A percentile compares a stretch with the other conserved stretches of the same genome.
phyloP scores from a whole-genome alignment of 1,140 invertebrate species.

The Mactra quadrangularis region DNA sequence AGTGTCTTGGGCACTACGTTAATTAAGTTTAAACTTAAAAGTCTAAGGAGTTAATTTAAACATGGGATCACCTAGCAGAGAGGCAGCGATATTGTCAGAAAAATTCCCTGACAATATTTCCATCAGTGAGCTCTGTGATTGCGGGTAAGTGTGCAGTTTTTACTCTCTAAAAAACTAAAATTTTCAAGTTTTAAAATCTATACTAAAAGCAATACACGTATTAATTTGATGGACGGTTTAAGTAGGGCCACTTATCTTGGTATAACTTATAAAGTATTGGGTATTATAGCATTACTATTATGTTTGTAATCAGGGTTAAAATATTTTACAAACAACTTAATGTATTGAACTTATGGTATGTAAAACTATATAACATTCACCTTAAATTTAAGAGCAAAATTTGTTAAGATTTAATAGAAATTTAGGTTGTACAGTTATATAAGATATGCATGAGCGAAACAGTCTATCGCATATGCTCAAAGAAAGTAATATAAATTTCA shows the following conservation, averaged over 20 bases:
- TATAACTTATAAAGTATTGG: too few relatives aligned
- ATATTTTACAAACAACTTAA: background rate
- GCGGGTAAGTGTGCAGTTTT: slow-evolving; percentile 45
- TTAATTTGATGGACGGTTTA: background rate
- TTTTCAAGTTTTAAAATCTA: background rate
- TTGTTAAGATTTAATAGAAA: too few relatives aligned
- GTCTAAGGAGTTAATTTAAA: background rate
- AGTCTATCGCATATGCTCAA: too few relatives aligned
- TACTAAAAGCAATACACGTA: background rate
- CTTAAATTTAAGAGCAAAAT: too few relatives aligned
- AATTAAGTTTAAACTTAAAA: background rate
- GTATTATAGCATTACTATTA: too few relatives aligned
- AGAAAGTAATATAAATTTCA: too few relatives aligned
- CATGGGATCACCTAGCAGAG: slow-evolving; percentile 46
- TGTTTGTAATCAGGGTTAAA: background rate
- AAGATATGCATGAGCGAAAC: too few relatives aligned
- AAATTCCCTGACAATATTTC: slow-evolving; percentile 62
- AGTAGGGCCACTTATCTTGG: too few relatives aligned
- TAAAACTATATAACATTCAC: too few relatives aligned
- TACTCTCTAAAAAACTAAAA: background rate
- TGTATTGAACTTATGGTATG: background rate
- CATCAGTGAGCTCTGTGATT: slow-evolving; percentile 59
- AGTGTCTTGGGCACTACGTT: background rate
- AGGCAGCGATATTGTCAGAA: slow-evolving; percentile 52
- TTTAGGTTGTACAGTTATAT: too few relatives aligned